Evolutionary conservation across 2,888 invertebrate species (phyloP), one percentile per base, ranked within the genome.

Genomic region (Tetrapedia diversipes): DNA sequence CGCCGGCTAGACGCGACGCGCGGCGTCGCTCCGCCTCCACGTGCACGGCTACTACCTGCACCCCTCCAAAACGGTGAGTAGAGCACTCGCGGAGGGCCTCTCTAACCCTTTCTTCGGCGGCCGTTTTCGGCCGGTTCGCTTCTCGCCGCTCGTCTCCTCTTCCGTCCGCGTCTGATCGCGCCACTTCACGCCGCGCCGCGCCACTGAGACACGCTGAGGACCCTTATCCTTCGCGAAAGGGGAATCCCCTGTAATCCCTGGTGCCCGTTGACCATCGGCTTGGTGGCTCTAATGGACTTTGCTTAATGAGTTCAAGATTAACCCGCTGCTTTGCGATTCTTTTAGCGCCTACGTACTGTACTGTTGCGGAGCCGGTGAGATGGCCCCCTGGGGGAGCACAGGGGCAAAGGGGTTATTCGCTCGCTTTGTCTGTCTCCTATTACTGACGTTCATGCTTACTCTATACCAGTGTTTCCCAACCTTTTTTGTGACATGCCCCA

Each of bases 21-120:
- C 90, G 86, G 85, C 89, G 86, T 88, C 85, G 91, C 90, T 89
- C 91, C 91, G 91, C 91, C 91, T 89, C 79, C 84, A 77, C 80
- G 82, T 80, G 84, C 80, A 82, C n/a, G n/a, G n/a, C n/a, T n/a
- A 86, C 86, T 78, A 86, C 86, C 84, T 66, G 66, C 77, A 75
- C 64, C 53, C 77, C 68, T 24, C 49, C 24, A 34, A n/a, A 8
- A 4, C 43, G 19, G 3, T 24, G 32, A 39, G 6, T 39, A 29
- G 32, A 39, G 6, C 51, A 29, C 51, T 37, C 59, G 24, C 37
- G 24, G n/a, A n/a, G n/a, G n/a, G 60, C 16, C 24, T 14, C 49
- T n/a, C 37, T 37, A n/a, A n/a, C 2, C 49, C 41, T 43, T 47
- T 47, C 74, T 43, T 73, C 43, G 49, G 43, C 53, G 32, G 19